phyloP scores from a whole-genome alignment of 2,888 invertebrate species.

The Patella depressa region DNA sequence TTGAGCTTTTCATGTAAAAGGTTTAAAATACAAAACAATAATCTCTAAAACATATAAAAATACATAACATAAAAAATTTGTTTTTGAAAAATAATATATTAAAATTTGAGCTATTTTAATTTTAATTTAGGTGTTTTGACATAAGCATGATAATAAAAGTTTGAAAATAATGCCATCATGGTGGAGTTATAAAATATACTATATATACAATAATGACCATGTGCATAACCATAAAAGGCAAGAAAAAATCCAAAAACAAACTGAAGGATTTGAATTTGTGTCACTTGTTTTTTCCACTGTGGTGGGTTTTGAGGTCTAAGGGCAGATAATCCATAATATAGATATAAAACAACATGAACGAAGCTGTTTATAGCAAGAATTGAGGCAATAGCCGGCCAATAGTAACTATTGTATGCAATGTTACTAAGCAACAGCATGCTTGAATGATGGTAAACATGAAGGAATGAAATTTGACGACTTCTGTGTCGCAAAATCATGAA shows the following conservation, averaged over 20 bases:
- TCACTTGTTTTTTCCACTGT: constrained; percentile 64
- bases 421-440: constrained; percentile 68
- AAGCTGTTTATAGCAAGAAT: constrained; percentile 64
- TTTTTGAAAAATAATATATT: no score
- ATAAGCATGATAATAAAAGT: constrained; percentile 66
- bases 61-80: no score
- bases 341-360: constrained; percentile 65
- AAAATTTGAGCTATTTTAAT: constrained; percentile 9
- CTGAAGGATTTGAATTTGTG: constrained; percentile 67
- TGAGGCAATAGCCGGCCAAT: constrained; percentile 65
- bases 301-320: constrained; percentile 53
- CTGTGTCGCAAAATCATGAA: constrained; percentile 69
- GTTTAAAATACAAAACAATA: no score
- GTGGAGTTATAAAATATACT: constrained; percentile 64
- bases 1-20: no score
- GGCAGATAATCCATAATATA: constrained; percentile 65
- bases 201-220: constrained; percentile 67
- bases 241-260: constrained; percentile 61
- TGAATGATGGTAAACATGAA: constrained; percentile 69
- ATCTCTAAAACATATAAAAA: no score
- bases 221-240: constrained; percentile 59
- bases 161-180: constrained; percentile 64
- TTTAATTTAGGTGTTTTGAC: constrained; percentile 37
- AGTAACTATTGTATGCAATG: constrained; percentile 50
- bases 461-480: constrained; percentile 64